Base-by-base conservation (phyloP, 2,797 vertebrate genomes). In the Gymnoscopelus braueri region DNA sequence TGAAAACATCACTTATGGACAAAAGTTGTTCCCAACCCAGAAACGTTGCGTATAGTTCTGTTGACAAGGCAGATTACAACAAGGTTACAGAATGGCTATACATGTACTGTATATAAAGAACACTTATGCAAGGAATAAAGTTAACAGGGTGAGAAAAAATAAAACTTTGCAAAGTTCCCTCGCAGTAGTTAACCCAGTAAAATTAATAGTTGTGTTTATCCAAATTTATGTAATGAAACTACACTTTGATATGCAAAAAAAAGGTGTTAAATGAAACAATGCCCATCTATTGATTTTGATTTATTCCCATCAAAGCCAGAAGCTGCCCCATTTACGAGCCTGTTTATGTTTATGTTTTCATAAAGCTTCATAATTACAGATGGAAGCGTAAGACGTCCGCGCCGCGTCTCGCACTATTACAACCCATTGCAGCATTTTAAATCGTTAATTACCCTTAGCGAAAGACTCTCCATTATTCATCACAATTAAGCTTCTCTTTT, bases 401-500 rank as follows among this genome's bases (percentile, higher is more conserved):
- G 59, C 74, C 77, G 51, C 1, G 48, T 80, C 70, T 82, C 56
- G 84, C 55, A 79, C 84, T 81, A 88, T 89, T 91, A 84, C 65
- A 50, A 77, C 88, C 69, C 82, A 90, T 84, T 78, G 74, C 77
- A 68, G 29, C 56, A 62, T 32, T 81, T 90, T 88, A 90, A 88
- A 91, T 90, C 84, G 86, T 86, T 92, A 91, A 90, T 91, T 90
- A 88, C 86, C 74, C 77, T 39, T 39, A 80, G 88, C 82, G 8
- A 80, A 87, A 81, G 87, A 82, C 82, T 85, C 73, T 83, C 84
- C 81, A 91, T 91, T 89, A 90, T 94, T 92, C 75, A 85, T 86
- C 76, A 78, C 87, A 92, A 89, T 93, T 90, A 91, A 74, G 39
- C 39, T 9, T 39, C 39, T 5, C 85, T 91, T 92, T 89, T 89